Conservation (phyloP, 2,888 invertebrate genomes). For the Hecatera dysodea region DNA sequence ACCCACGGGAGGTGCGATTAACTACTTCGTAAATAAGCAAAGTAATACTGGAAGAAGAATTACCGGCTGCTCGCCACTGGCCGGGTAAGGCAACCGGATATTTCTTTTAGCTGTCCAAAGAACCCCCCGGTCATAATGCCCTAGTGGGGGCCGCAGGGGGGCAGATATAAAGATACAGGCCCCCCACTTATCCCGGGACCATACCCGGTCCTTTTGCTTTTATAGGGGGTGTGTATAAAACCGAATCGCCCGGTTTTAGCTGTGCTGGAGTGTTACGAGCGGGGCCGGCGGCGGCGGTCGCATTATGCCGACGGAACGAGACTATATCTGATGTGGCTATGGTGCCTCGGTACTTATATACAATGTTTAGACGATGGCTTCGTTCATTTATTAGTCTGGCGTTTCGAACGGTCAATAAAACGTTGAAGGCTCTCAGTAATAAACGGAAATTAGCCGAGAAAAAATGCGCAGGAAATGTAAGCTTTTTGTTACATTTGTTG, state of each 20-base stretch:
- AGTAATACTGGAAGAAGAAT: conserved; percentile 87
- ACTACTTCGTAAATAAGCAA: conserved; percentile 87
- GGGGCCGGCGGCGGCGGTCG: conserved; percentile 85
- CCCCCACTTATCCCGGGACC: conserved; percentile 89
- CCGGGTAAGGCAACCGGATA: conserved; percentile 88
- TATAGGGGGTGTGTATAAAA: conserved; percentile 91
- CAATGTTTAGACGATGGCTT: conserved; percentile 83
- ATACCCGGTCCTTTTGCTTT: conserved; percentile 90
- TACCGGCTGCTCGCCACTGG: conserved; percentile 84
- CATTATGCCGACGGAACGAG: conserved; percentile 84
- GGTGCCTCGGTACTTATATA: conserved; percentile 84
- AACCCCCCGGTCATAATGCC: conserved; percentile 90
- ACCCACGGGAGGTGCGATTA: conserved; percentile 82
- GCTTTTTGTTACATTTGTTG: conserved; percentile 56
- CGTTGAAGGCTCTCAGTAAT: conserved; percentile 72
- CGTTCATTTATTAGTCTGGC: conserved; percentile 79
- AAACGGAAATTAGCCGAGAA: conserved; percentile 71
- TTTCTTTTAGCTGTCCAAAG: conserved; percentile 91
- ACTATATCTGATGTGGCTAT: conserved; percentile 86
- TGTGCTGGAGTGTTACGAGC: conserved; percentile 90
- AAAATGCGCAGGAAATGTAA: conserved; percentile 56
- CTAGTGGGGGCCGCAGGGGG: conserved; percentile 84
- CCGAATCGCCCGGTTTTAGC: conserved; percentile 91
- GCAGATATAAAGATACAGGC: conserved; percentile 90
- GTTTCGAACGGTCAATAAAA: conserved; percentile 81